These are phyloP conservation scores for Hemibagrus guttatus DNA, from an alignment of 2,797 vertebrate genomes.

Conservation along the genomic window DNA sequence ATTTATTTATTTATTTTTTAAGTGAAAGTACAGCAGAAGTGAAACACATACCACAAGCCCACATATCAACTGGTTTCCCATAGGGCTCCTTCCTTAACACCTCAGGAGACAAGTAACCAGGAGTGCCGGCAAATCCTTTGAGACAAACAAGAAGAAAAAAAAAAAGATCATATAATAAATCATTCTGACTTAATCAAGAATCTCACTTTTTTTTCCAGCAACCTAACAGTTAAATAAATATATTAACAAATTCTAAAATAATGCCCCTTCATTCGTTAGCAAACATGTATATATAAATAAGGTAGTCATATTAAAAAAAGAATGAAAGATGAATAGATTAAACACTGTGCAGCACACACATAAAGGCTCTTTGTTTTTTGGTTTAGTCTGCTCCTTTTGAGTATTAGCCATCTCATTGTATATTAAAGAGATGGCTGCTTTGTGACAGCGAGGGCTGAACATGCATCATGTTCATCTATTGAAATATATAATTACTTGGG, in stretches of 20 bases:
- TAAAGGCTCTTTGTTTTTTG: neutral
- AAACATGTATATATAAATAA: neutral
- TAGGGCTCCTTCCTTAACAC: conserved; percentile 96
- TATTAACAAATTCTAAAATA: neutral
- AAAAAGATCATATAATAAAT: neutral
- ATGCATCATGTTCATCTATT: conserved; percentile 1
- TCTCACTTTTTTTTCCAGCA: too few species aligned
- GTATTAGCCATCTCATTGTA: neutral
- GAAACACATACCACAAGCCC: conserved; percentile 90
- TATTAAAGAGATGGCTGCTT: conserved; percentile 9
- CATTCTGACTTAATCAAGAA: neutral
- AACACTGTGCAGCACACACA: neutral
- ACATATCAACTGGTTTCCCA: conserved; percentile 98
- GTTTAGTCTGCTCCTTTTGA: neutral
- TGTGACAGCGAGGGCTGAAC: neutral
- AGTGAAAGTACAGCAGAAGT: neutral
- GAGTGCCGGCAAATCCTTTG: conserved; percentile 93
- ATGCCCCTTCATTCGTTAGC: neutral
- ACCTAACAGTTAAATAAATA: neutral
- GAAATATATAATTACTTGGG: neutral
- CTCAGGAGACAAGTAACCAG: conserved; percentile 95
- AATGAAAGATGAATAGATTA: neutral
- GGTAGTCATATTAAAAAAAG: neutral
- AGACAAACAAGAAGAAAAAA: conserved; percentile 38
- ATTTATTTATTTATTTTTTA: too few species aligned